Base-by-base conservation (phyloP, 2,888 invertebrate genomes). In the Diaprepes abbreviatus region DNA sequence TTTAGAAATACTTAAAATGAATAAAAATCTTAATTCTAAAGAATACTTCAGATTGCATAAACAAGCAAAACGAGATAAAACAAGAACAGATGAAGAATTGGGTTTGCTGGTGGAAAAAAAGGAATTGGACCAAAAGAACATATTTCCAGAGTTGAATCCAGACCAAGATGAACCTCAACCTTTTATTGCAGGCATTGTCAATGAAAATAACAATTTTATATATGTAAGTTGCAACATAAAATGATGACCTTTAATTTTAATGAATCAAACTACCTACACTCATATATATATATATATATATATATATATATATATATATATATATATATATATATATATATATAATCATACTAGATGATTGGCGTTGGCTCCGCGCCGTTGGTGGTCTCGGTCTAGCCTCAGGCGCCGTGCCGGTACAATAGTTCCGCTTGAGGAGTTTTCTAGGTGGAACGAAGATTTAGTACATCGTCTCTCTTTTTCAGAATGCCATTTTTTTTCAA, bases 131-230 rank as follows among this genome's bases (percentile, higher is more conserved):
- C 62, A 12, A 50, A 48, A 2, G 35, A 58, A 36, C 66, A 10
- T n/a, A n/a, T 45, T 45, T 24, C 24, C 50, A 57, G 80, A 80
- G 69, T 71, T 62, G 16, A 78, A 79, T 73, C 38, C 57, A 16
- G 68, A 67, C n/a, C 36, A 70, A n/a, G 77, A 78, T 19, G 80
- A 82, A 36, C 35, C 72, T 3, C 43, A 70, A 40, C 79, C 80
- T 3, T 81, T 77, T 76, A 73, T 79, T 70, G 81, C 74, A n/a
- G 79, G 79, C 17, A 77, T 77, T 66, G 74, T 79, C 2, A 73
- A 77, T 72, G 67, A 70, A 54, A 57, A 75, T 6, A 75, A 73
- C 9, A 70, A 75, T 31, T 74, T 77, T 60, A 66, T 74, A 45
- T 40, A 62, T 12, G 60, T 65, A 59, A 31, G n/a, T 14, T 38